Evolutionary conservation across 2,797 vertebrate species (phyloP).

Genomic region (Coreius guichenoti): DNA sequence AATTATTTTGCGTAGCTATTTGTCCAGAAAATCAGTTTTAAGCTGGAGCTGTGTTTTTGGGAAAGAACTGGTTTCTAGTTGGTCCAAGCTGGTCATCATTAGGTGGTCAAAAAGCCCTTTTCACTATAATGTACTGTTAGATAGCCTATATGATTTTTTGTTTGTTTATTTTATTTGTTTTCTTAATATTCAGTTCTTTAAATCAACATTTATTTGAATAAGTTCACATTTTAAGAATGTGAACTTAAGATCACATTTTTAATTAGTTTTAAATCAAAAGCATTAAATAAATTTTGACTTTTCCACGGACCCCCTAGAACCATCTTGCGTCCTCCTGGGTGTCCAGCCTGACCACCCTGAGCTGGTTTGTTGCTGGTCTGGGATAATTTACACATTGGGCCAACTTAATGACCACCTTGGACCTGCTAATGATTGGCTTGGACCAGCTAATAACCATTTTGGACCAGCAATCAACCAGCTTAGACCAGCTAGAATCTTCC

Average conservation of each 20-base stretch:
- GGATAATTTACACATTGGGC: not conserved
- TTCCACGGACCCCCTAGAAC: not conserved
- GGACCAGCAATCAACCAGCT: not conserved
- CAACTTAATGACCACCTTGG: constrained; percentile 21
- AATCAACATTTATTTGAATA: not conserved
- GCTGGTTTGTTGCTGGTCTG: constrained; percentile 21
- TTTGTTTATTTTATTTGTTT: too few species aligned
- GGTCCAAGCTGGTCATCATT: not conserved
- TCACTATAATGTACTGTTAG: too few species aligned
- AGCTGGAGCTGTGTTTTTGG: not conserved
- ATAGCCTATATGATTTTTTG: too few species aligned
- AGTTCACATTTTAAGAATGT: too few species aligned
- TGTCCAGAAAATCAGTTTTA: not conserved
- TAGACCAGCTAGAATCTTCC: not conserved
- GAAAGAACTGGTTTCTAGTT: not conserved
- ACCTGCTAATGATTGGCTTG: not conserved
- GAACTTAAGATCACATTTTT: not conserved
- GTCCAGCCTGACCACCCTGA: not conserved
- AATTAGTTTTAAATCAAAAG: not conserved
- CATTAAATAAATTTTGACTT: not conserved
- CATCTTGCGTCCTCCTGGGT: not conserved
- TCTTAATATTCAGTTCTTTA: not conserved
- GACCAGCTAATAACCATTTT: not conserved
- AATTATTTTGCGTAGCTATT: not conserved
- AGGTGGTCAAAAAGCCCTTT: not conserved